Conservation (phyloP, 1,140 invertebrate species). For the Ditylenchus dipsaci region DNA sequence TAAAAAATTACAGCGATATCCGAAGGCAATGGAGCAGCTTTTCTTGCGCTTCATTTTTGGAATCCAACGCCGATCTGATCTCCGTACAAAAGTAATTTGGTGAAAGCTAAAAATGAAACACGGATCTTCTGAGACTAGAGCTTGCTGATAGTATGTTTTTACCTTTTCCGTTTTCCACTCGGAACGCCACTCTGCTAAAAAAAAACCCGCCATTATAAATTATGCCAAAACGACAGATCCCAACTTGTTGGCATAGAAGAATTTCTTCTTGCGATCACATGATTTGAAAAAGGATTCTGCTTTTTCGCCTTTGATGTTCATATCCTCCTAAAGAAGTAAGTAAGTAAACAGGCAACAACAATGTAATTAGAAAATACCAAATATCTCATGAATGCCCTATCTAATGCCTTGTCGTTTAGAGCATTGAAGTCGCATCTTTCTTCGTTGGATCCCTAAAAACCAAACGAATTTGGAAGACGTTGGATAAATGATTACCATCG, state of each 20-base stretch:
- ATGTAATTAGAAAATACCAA: neutral
- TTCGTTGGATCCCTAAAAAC: too few relatives aligned
- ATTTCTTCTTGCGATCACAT: conserved; percentile 18
- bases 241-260: conserved; percentile 17
- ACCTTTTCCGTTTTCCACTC: conserved; percentile 11
- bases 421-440: too few relatives aligned
- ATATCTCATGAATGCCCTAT: conserved; percentile 3
- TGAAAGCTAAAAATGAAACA: neutral
- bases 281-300: conserved; percentile 9
- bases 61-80: conserved; percentile 22
- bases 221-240: too few relatives aligned
- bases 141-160: too few relatives aligned
- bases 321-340: conserved; percentile 14
- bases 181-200: conserved; percentile 1
- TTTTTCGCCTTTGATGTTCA: conserved; percentile 19
- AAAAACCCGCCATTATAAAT: too few relatives aligned
- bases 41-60: conserved; percentile 15
- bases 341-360: too few relatives aligned
- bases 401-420: neutral
- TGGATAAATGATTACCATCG: too few relatives aligned
- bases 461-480: too few relatives aligned
- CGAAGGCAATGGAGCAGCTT: conserved; percentile 4
- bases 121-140: too few relatives aligned
- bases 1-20: too few relatives aligned
- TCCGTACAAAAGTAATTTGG: conserved; percentile 16